Percentiles rank a stretch among this genome's conserved stretches.
These are phyloP conservation scores for Zygaena filipendulae DNA, from an alignment of 2,888 invertebrate species.

Conservation along the genomic window DNA sequence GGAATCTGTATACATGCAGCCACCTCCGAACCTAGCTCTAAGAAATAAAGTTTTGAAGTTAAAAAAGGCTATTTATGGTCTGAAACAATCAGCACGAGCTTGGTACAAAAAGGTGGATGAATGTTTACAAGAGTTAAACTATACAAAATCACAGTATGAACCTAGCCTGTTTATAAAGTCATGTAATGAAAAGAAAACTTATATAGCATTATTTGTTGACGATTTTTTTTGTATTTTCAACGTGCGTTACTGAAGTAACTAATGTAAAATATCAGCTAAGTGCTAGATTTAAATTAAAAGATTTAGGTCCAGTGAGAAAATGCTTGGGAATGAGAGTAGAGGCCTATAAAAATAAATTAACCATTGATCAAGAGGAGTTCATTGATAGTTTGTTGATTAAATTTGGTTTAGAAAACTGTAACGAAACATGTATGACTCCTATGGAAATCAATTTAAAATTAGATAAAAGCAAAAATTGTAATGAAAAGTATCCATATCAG, in stretches of 20 bases:
- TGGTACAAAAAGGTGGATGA: slow-evolving; percentile 19
- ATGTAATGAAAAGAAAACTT: slow-evolving; percentile 9
- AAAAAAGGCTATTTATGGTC: slow-evolving; percentile 19
- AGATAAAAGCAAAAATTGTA: slow-evolving; percentile 2
- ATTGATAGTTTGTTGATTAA: slow-evolving; percentile 7
- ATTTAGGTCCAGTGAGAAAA: slow-evolving; percentile 6
- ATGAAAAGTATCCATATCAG: slow-evolving; percentile 9
- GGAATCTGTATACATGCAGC: slow-evolving; percentile 17
- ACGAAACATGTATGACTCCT: slow-evolving; percentile 14
- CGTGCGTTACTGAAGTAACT: slow-evolving; percentile 1
- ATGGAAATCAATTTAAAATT: slow-evolving; percentile 16
- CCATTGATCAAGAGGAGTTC: slow-evolving; percentile 9
- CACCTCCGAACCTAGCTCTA: slow-evolving; percentile 7
- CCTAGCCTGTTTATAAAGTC: slow-evolving; percentile 20
- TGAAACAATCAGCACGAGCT: slow-evolving; percentile 18
- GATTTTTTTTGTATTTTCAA: slow-evolving; percentile 16
- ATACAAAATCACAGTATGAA: slow-evolving; percentile 16
- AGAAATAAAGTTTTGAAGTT: slow-evolving; percentile 17
- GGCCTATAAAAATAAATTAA: slow-evolving; percentile 3
- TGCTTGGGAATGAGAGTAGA: slow-evolving; percentile 9
- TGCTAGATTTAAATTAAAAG: slow-evolving; percentile 8
- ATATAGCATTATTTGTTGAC: slow-evolving; percentile 18
- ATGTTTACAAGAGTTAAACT: slow-evolving; percentile 11
- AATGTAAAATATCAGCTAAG: slow-evolving; percentile 5
- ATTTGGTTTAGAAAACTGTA: slow-evolving; percentile 10